These are phyloP conservation scores for Anabacerthia variegaticeps DNA, from an alignment of 2,797 vertebrate genomes.

Conservation along the genomic window DNA sequence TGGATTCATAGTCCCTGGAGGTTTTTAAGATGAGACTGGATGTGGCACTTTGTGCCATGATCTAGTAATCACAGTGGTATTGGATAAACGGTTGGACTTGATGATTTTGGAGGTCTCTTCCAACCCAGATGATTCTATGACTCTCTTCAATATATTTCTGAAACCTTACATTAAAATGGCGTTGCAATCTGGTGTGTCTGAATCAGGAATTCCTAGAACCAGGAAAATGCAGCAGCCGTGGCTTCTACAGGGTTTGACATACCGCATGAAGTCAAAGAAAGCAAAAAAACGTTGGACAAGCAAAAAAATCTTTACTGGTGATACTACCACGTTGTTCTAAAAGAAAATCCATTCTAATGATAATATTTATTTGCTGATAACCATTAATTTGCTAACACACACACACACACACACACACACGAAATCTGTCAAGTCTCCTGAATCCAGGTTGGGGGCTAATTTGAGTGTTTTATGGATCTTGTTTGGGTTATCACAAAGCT, in stretches of 20 bases:
- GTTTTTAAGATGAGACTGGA: too few relatives aligned
- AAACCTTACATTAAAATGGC: not conserved
- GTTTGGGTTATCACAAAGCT: not conserved
- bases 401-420: accelerated
- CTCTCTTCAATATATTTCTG: not conserved
- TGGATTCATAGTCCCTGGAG: too few relatives aligned
- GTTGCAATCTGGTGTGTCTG: not conserved
- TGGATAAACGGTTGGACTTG: too few relatives aligned
- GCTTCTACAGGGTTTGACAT: not conserved
- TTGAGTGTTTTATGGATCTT: not conserved
- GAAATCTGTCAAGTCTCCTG: not conserved
- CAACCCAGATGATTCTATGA: not conserved
- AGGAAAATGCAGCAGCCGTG: not conserved
- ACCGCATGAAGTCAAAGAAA: not conserved
- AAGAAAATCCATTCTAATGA: not conserved
- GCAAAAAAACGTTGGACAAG: not conserved
- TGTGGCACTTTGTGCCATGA: too few relatives aligned
- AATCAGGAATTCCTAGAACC: not conserved
- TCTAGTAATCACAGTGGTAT: too few relatives aligned
- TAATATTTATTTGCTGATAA: not conserved
- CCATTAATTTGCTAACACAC: not conserved
- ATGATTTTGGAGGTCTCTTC: too few relatives aligned
- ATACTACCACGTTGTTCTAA: not conserved
- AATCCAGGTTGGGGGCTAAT: not conserved
- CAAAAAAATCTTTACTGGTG: not conserved